Conservation (phyloP, 2,888 invertebrate species). For the Troides aeacus region DNA sequence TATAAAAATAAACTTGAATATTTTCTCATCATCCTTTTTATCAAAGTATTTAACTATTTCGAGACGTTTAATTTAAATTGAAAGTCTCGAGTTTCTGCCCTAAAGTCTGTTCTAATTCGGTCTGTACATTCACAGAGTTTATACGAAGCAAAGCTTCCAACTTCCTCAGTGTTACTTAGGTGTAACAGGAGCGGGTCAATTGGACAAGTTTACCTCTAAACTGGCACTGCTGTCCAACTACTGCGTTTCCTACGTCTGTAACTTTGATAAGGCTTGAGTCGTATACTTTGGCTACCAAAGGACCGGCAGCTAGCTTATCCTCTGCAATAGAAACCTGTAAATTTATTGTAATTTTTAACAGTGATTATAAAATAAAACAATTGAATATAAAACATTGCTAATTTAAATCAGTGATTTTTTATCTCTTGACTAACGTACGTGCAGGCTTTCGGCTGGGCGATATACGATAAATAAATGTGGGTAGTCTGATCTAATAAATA, state of each 20-base stretch:
- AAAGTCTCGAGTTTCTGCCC: constrained; percentile 9
- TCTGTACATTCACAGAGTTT: constrained; percentile 18
- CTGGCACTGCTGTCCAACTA: constrained; percentile 97
- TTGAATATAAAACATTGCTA: not conserved
- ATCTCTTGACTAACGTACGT: too few relatives aligned
- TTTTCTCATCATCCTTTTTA: not conserved
- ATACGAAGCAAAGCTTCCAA: constrained; percentile 12
- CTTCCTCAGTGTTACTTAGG: constrained; percentile 21
- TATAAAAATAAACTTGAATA: not conserved
- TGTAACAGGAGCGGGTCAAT: constrained; percentile 23
- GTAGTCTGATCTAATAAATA: too few relatives aligned
- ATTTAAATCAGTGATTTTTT: not conserved
- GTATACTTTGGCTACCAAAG: constrained; percentile 95
- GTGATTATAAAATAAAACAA: not conserved
- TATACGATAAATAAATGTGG: too few relatives aligned
- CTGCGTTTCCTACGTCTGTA: constrained; percentile 95
- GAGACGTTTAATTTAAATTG: not conserved
- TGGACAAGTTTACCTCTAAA: constrained; percentile 87
- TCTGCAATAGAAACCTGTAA: constrained; percentile 87
- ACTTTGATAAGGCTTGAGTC: constrained; percentile 96
- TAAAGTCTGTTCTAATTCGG: constrained; percentile 9
- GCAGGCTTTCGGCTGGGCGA: too few relatives aligned
- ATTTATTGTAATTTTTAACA: not conserved
- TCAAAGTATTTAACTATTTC: not conserved
- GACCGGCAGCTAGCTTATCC: constrained; percentile 93